phyloP scores from a whole-genome alignment of 53 echinoderm and acorn worm genomes.

The Holothuria leucospilota region DNA sequence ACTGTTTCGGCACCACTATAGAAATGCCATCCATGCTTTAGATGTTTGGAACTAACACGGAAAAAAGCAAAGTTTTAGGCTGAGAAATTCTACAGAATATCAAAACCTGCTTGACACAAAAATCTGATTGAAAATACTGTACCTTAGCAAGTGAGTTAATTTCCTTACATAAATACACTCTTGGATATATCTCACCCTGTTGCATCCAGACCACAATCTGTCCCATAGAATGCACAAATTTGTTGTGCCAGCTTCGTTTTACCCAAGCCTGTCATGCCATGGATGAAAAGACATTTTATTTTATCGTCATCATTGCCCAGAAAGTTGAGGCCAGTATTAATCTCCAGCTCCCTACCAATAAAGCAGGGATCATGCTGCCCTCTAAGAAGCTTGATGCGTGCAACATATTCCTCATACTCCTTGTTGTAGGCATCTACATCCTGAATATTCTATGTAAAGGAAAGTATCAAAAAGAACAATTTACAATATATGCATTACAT shows the following conservation, averaged over 20 bases:
- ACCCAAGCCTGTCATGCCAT: constrained; percentile 83
- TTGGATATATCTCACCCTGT: background rate
- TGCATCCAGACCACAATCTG: constrained; percentile 38
- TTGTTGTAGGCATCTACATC: constrained; percentile 56
- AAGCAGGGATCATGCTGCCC: constrained; percentile 70
- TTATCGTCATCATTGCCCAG: constrained; percentile 45
- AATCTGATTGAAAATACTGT: no score
- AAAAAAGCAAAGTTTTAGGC: no score
- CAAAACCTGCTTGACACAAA: no score
- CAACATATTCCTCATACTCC: constrained; percentile 48
- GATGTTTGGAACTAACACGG: no score
- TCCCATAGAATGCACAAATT: constrained; percentile 72
- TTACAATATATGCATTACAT: no score
- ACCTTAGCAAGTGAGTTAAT: no score
- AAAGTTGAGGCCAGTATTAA: constrained; percentile 63
- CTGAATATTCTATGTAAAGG: background rate
- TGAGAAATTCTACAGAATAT: no score
- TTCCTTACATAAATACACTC: no score
- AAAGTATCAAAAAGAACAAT: background rate
- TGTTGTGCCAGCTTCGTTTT: constrained; percentile 87
- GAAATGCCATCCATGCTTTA: no score
- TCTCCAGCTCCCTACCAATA: constrained; percentile 73
- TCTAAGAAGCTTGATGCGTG: constrained; percentile 45
- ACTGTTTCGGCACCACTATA: no score
- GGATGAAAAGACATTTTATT: constrained; percentile 70